These are phyloP conservation scores for Drosophila antonietae DNA, from an alignment of 2,888 invertebrate species.

Conservation along the genomic window DNA sequence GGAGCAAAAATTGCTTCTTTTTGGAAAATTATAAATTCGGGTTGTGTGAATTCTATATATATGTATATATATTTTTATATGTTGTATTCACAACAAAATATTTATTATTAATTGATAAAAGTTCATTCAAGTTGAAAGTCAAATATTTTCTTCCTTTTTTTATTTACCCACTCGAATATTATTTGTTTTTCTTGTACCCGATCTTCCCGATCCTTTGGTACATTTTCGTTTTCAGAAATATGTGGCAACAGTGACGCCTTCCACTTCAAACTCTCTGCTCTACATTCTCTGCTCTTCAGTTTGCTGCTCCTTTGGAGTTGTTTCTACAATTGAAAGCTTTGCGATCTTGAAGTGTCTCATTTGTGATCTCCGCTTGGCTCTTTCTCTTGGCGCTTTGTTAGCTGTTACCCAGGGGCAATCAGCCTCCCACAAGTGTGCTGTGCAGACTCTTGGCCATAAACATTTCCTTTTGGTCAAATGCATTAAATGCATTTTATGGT, in stretches of 20 bases:
- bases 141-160: too few species aligned
- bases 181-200: too few species aligned
- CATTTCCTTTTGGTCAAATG: conserved; percentile 47
- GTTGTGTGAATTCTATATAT: too few species aligned
- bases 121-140: too few species aligned
- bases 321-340: background rate
- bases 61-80: too few species aligned
- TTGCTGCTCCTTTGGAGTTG: background rate
- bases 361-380: background rate
- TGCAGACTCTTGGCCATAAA: conserved; percentile 29
- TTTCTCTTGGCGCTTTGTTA: background rate
- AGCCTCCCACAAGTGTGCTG: conserved; percentile 2
- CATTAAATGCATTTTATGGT: conserved; percentile 47
- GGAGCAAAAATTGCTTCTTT: too few species aligned
- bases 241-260: background rate
- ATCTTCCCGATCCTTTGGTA: too few species aligned
- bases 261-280: background rate
- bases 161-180: too few species aligned
- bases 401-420: background rate
- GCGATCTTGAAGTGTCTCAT: background rate
- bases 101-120: too few species aligned
- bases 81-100: too few species aligned
- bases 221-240: background rate
- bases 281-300: conserved; percentile 2
- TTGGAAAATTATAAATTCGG: too few species aligned